phyloP scores from a whole-genome alignment of 2,888 invertebrate genomes.

The Lymantria dispar region DNA sequence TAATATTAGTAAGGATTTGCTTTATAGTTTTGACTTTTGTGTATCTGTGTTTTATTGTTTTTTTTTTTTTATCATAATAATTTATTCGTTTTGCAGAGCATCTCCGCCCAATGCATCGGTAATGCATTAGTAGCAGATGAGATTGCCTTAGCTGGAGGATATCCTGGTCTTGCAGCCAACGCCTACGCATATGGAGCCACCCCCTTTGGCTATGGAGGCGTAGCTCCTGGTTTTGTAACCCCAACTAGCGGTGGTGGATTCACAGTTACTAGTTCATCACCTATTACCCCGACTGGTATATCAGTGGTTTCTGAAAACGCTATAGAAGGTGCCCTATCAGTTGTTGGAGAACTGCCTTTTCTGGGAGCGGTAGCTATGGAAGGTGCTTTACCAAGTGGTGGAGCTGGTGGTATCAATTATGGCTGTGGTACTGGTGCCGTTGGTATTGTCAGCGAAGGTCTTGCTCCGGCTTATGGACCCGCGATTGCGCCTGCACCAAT shows the following conservation, averaged over 20 bases:
- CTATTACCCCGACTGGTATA: slow-evolving; percentile 11
- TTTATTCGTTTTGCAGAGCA: slow-evolving; percentile 10
- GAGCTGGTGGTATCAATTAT: slow-evolving; percentile 34
- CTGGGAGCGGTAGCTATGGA: slow-evolving; percentile 27
- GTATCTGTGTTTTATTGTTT: too few species aligned
- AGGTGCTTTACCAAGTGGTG: slow-evolving; percentile 18
- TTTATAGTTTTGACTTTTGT: too few species aligned
- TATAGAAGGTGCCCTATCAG: slow-evolving; percentile 17
- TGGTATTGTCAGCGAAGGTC: slow-evolving; percentile 24
- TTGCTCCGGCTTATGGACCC: slow-evolving; percentile 4
- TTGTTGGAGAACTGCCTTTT: slow-evolving; percentile 29
- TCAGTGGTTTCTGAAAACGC: slow-evolving; percentile 26
- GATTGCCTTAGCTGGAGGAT: slow-evolving; percentile 7
- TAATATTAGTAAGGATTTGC: too few species aligned
- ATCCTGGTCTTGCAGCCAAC: neutral
- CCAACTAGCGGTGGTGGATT: slow-evolving; percentile 11
- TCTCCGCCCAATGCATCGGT: slow-evolving; percentile 20
- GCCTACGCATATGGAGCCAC: neutral
- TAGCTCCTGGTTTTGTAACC: slow-evolving; percentile 10
- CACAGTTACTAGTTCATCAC: slow-evolving; percentile 10
- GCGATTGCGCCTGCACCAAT: neutral
- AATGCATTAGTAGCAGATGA: slow-evolving; percentile 17
- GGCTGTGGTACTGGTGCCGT: slow-evolving; percentile 33
- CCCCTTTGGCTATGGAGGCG: slow-evolving; percentile 7
- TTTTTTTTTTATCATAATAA: too few species aligned